Evolutionary conservation across 2,888 invertebrate species (phyloP).

Genomic region (Yponomeuta malinellus): DNA sequence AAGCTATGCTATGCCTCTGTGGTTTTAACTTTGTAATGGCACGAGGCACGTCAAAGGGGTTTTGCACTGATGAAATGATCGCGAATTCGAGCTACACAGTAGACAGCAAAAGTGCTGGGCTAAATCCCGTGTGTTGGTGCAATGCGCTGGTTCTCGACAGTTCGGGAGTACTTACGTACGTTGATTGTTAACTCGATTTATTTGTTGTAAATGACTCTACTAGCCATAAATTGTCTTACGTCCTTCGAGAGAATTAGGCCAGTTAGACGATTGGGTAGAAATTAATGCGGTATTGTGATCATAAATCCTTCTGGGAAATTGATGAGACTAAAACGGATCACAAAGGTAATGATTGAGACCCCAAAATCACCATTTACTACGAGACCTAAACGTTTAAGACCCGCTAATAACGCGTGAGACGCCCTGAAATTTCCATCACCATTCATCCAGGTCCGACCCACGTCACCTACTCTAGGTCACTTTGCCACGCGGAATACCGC

Average conservation of each 20-base stretch:
- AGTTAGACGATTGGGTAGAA: no score
- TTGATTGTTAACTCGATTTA: not conserved
- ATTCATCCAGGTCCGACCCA: constrained; percentile 25
- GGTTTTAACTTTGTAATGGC: not conserved
- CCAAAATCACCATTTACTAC: not conserved
- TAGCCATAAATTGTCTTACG: no score
- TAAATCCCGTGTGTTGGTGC: not conserved
- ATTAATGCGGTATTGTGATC: no score
- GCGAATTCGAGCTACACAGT: not conserved
- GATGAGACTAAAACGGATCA: no score
- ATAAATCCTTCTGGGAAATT: no score
- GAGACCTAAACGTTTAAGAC: not conserved
- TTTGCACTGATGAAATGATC: not conserved
- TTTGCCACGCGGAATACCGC: not conserved
- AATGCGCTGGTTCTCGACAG: not conserved
- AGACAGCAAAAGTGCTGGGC: not conserved
- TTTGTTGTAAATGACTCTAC: no score
- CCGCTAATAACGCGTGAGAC: not conserved
- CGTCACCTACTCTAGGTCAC: constrained; percentile 31
- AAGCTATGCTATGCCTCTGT: not conserved
- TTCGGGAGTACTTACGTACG: not conserved
- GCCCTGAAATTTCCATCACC: constrained; percentile 1
- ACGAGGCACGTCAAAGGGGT: not conserved
- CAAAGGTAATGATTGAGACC: no score
- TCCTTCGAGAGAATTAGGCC: no score